A percentile compares a stretch with the other conserved stretches of the same genome.
These are phyloP conservation scores for Mormyrus iriodes DNA, from an alignment of 2,113 vertebrate species.

Conservation along the genomic window DNA sequence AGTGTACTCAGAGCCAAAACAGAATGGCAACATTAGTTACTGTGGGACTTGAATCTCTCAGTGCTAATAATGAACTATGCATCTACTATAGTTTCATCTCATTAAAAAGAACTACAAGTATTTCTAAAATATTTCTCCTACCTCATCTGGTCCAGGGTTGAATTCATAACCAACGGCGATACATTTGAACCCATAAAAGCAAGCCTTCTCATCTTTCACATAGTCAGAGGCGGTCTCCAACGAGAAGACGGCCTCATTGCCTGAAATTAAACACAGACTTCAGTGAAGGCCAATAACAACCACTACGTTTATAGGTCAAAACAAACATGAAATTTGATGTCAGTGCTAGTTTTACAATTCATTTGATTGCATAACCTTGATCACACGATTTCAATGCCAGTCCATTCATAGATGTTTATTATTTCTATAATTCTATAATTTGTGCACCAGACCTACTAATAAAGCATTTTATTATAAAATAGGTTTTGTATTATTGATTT, in stretches of 20 bases:
- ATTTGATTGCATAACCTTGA: neutral
- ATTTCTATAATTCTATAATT: too few relatives aligned
- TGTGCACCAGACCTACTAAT: neutral
- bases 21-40: neutral
- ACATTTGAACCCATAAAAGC: slow-evolving; percentile 96
- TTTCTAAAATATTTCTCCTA: slow-evolving; percentile 42
- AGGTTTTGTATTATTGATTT: too few relatives aligned
- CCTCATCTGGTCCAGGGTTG: slow-evolving; percentile 91
- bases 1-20: neutral
- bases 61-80: neutral
- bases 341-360: neutral
- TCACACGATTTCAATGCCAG: neutral
- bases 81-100: neutral
- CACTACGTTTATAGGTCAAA: neutral
- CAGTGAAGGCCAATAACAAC: neutral
- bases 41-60: neutral
- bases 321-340: neutral
- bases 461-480: too few relatives aligned
- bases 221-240: slow-evolving; percentile 97
- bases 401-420: neutral
- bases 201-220: slow-evolving; percentile 96
- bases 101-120: neutral
- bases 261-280: slow-evolving; percentile 52
- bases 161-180: slow-evolving; percentile 95
- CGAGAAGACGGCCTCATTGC: slow-evolving; percentile 94